Evolutionary conservation across 2,797 vertebrate species (phyloP), one percentile per base, ranked within the genome.

Genomic region (Adelosebastes latens): DNA sequence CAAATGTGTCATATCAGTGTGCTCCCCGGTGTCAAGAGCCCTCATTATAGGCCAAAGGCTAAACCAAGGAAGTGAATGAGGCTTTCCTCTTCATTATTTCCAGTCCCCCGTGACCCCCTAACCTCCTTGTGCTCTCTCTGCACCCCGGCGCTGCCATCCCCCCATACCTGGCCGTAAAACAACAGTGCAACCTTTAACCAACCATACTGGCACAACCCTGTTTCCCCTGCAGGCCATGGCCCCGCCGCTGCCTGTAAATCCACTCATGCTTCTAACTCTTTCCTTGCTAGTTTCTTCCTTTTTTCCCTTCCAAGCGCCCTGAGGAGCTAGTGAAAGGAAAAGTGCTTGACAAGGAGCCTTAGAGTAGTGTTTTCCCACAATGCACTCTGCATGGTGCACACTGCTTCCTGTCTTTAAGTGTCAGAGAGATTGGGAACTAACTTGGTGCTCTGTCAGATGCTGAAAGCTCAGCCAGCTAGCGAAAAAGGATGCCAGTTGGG

Each of bases 1-100:
- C 93, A 92, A 94, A 95, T 91, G 92, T 94, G 92, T 94, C 87
- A 80, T 91, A 88, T 92, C 88, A 82, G 83, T 90, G 90, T 80
- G 88, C 90, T 92, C 87, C 90, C 73, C 20, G 56, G 89, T 93
- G 94, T 94, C 94, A 93, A 90, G 91, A 92, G 87, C 90, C 87
- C 92, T 95, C 94, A 95, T 96, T 95, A 96, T 67, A 85, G 95
- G 93, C 92, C 93, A 95, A 94, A 95, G 95, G 93, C 93, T 94
- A 94, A 95, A 95, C 94, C 92, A 92, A 95, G 93, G 92, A 93
- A 94, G 90, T 92, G 86, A 89, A 90, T 81, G 79, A 88, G 87
- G 88, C 89, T 91, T 91, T 89, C 83, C 90, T 90, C 89, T 93
- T 92, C 88, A 92, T 94, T 94, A 89, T 92, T 92, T 88, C 75